phyloP scores from a whole-genome alignment of 2,888 invertebrate genomes.

The Clitarchus hookeri region DNA sequence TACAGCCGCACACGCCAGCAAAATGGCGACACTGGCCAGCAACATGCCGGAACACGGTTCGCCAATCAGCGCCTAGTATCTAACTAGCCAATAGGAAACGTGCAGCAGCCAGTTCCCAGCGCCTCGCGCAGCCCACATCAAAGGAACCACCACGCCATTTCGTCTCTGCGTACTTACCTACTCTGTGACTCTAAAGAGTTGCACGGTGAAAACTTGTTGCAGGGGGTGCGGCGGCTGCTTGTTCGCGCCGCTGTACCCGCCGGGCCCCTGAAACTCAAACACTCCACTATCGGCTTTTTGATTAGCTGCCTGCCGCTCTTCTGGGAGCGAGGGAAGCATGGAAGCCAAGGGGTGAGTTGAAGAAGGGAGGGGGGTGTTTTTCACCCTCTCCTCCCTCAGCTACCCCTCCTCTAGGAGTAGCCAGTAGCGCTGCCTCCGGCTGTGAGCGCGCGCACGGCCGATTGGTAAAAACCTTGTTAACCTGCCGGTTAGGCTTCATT shows the following conservation, averaged over 20 bases:
- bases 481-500: slow-evolving; percentile 37
- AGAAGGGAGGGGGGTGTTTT: slow-evolving; percentile 11
- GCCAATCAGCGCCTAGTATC: no score
- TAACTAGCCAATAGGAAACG: no score
- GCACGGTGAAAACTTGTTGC: slow-evolving; percentile 2
- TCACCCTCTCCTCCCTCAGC: slow-evolving; percentile 4
- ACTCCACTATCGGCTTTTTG: slow-evolving; percentile 44
- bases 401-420: neutral
- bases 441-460: slow-evolving; percentile 22
- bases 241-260: slow-evolving; percentile 15
- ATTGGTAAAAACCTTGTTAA: slow-evolving; percentile 40
- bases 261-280: slow-evolving; percentile 38
- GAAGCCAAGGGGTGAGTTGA: neutral
- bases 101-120: no score
- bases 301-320: slow-evolving; percentile 42
- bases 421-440: neutral
- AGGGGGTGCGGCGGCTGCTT: neutral
- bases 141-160: no score
- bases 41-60: no score
- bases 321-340: slow-evolving; percentile 22
- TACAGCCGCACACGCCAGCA: no score
- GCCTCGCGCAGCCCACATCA: no score
- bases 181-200: neutral
- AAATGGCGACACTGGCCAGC: no score
- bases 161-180: no score